These are phyloP conservation scores for Dryobota labecula DNA, from an alignment of 2,888 invertebrate genomes.

Conservation along the genomic window DNA sequence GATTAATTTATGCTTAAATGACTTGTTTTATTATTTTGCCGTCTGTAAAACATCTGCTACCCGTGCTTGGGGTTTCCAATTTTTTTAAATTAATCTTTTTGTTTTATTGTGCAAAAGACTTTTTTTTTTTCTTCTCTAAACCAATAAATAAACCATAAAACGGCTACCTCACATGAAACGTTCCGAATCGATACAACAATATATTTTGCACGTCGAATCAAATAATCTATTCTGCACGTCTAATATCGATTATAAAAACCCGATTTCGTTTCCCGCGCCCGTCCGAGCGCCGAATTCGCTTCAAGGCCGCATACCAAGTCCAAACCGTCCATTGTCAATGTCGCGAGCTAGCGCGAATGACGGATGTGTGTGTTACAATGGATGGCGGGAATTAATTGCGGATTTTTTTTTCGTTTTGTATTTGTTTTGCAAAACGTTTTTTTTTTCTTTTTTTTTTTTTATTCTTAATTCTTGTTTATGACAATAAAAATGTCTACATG, in stretches of 20 bases:
- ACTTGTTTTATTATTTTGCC: slow-evolving; percentile 5
- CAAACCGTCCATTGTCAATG: slow-evolving; percentile 88
- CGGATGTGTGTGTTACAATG: slow-evolving; percentile 79
- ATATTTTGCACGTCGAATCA: slow-evolving; percentile 71
- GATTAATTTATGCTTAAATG: slow-evolving; percentile 29
- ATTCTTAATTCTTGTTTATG: background rate
- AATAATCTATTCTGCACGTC: slow-evolving; percentile 75
- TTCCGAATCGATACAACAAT: slow-evolving; percentile 58
- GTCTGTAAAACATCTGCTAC: slow-evolving; percentile 1
- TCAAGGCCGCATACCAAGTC: slow-evolving; percentile 89
- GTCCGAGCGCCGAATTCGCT: slow-evolving; percentile 83
- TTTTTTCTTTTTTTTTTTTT: slow-evolving; percentile 25
- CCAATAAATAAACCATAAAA: slow-evolving; percentile 34
- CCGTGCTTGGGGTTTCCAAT: background rate
- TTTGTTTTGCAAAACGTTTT: background rate
- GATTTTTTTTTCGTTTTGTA: slow-evolving; percentile 17
- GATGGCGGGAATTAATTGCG: slow-evolving; percentile 68
- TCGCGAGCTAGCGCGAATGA: slow-evolving; percentile 80
- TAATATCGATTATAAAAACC: slow-evolving; percentile 77
- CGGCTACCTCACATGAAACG: slow-evolving; percentile 51
- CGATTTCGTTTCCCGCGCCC: slow-evolving; percentile 78
- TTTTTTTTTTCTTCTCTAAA: background rate
- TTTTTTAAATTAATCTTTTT: too few relatives aligned
- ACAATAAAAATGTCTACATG: background rate
- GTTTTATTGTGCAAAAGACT: too few relatives aligned